Evolutionary conservation across 1,140 invertebrate species (phyloP).

Genomic region (Cherax destructor): DNA sequence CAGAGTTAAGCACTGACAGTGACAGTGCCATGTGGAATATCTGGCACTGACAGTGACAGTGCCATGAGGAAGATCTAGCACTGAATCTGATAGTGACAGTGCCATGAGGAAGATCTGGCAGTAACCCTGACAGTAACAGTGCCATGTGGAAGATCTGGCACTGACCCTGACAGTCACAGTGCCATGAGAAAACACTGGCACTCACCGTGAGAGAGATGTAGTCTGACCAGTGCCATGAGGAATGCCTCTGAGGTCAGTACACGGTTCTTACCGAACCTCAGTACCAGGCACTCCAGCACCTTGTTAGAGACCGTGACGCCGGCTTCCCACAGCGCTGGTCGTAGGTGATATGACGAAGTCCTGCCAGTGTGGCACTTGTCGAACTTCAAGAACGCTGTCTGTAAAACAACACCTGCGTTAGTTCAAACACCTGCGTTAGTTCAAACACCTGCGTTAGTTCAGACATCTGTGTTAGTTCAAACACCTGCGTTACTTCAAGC

Average conservation of each 20-base stretch:
- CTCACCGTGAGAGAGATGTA: slow-evolving; percentile 85
- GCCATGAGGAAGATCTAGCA: not conserved
- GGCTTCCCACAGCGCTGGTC: slow-evolving; percentile 82
- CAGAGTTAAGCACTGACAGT: too few relatives aligned
- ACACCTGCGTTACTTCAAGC: too few relatives aligned
- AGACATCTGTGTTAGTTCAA: too few relatives aligned
- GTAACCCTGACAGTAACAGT: too few relatives aligned
- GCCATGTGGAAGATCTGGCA: too few relatives aligned
- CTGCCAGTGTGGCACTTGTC: slow-evolving; percentile 79
- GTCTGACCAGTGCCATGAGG: slow-evolving; percentile 82
- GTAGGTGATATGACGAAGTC: slow-evolving; percentile 81
- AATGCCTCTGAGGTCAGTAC: slow-evolving; percentile 81
- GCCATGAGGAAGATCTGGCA: too few relatives aligned
- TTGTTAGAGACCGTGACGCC: slow-evolving; percentile 84
- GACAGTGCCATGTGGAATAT: too few relatives aligned
- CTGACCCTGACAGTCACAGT: too few relatives aligned
- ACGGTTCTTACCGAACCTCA: slow-evolving; percentile 81
- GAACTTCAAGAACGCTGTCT: slow-evolving; percentile 81
- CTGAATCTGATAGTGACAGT: slow-evolving; percentile 48
- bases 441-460: too few relatives aligned
- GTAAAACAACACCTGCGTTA: slow-evolving; percentile 72
- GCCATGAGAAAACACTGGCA: not conserved
- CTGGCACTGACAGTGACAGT: too few relatives aligned
- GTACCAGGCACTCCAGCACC: slow-evolving; percentile 84
- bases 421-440: too few relatives aligned